Evolutionary conservation across 1,140 invertebrate genomes (phyloP), one percentile per base, ranked within the genome.

Genomic region (Drosophila parvula): DNA sequence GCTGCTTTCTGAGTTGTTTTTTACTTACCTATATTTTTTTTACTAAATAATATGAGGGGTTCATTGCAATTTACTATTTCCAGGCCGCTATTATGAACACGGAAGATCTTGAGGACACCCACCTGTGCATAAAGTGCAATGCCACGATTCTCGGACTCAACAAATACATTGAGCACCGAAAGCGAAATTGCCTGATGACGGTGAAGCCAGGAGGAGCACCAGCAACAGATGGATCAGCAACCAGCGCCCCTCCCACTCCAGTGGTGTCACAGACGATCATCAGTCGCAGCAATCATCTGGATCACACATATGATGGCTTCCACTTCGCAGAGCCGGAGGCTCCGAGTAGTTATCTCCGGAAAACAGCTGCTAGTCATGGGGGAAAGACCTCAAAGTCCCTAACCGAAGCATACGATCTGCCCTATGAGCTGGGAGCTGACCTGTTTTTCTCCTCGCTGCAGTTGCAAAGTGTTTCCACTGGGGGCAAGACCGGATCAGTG

Each of bases 371-470:
- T 9, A 77, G 78, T 22, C 90, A 92, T 43, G 90, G 79, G 4
- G 91, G 81, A 7, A 92, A 92, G 36, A 58, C 74, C 9, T 81
- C 90, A 0, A 92, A 92, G 38, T 63, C 78, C 1, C 18, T 92
- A n/a, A 73, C 76, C 0, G 89, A 92, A 22, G 44, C 70, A 16
- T 92, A 92, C 48, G 91, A 91, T 18, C 63, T 90, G 0, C 79
- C 92, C 2, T 94, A 94, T 57, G 93, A 94, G 45, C 91, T 96
- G 6, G 96, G 96, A 38, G 96, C 96, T 0, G 96, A 96, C 82
- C 94, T 96, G 14, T 97, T 98, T 85, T 98, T 98, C 84, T 96
- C 95, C 27, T 97, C 96, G 1, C 91, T 98, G 28, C 96, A 97
- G 88, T 91, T 98, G 14, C 96, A 97, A 90, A 97, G 96, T 74